Base-by-base conservation (phyloP, 2,888 invertebrate species). In the Nomada fucata region DNA sequence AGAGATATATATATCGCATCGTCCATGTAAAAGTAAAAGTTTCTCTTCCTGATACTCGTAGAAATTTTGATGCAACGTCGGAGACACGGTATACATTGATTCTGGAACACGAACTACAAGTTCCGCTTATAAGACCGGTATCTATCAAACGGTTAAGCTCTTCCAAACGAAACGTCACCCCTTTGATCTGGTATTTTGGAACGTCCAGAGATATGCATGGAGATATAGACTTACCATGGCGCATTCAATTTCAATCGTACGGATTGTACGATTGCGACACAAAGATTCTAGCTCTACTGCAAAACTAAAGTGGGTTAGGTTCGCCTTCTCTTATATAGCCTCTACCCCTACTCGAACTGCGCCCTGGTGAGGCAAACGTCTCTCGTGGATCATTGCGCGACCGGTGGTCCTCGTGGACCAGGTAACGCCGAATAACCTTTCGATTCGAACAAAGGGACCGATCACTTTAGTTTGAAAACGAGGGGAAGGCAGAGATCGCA, bases 271-370 rank as follows among this genome's bases (percentile, higher is more conserved):
- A 82, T 82, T 89, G 79, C 88, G 84, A 85, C 89, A 89, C 90
- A 88, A 90, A 84, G 88, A 86, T 91, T 84, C 90, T 90, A 88
- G 90, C 90, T 89, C 86, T 80, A 93, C 93, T 92, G 91, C 90
- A 92, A 92, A 91, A 90, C 82, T 88, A 90, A 90, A 83, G 36
- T 36, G 36, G 36, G 36, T 81, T 89, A 84, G 82, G 88, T 86
- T 86, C 89, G 88, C 90, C 85, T 91, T 91, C 88, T 89, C 91
- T 93, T 93, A 93, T 93, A 93, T 93, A 93, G 93, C 91, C 89
- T 92, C 89, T 90, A 89, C 88, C 91, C 92, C 92, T 90, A 88
- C 93, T 89, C 50, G 71, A 50, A 72, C 72, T 76, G 77, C 64
- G 61, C 68, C 78, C 73, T 77, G 82, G 55, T 53, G 74, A 23